Evolutionary conservation across 1,140 invertebrate genomes (phyloP).

Genomic region (Neodiprion pinetum): DNA sequence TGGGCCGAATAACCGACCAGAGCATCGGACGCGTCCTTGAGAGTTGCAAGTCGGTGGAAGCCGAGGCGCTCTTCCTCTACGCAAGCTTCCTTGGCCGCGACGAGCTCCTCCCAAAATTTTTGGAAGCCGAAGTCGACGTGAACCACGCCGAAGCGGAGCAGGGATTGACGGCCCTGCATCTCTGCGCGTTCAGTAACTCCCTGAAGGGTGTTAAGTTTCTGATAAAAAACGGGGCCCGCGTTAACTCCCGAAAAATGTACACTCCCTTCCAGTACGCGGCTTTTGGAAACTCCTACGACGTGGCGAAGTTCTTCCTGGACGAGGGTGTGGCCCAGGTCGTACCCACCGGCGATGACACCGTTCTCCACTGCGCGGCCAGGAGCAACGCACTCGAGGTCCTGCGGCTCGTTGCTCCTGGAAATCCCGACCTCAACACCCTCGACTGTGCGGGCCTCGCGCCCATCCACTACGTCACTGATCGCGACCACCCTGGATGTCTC

Average conservation of each 20-base stretch:
- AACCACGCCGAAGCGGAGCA: conserved; percentile 71
- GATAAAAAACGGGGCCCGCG: conserved; percentile 70
- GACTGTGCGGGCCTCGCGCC: conserved; percentile 77
- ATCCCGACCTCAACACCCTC: conserved; percentile 71
- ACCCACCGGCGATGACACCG: conserved; percentile 72
- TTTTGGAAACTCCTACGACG: conserved; percentile 77
- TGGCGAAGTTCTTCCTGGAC: conserved; percentile 73
- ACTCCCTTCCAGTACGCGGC: conserved; percentile 83
- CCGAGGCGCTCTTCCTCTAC: conserved; percentile 74
- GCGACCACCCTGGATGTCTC: conserved; percentile 74
- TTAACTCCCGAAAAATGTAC: conserved; percentile 73
- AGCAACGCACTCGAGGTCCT: conserved; percentile 78
- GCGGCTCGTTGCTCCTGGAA: conserved; percentile 73
- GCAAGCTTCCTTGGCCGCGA: conserved; percentile 72
- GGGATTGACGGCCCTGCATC: conserved; percentile 74
- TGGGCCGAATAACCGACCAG: conserved; percentile 67
- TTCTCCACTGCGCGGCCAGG: conserved; percentile 78
- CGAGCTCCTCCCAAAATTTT: conserved; percentile 68
- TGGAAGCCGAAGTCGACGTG: conserved; percentile 72
- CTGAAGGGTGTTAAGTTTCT: conserved; percentile 73
- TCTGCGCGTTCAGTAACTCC: conserved; percentile 80
- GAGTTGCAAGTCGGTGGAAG: conserved; percentile 68
- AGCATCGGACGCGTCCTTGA: conserved; percentile 56
- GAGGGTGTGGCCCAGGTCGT: conserved; percentile 68
- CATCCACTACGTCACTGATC: conserved; percentile 78